phyloP scores from a whole-genome alignment of 2,113 vertebrate genomes.

The Serinus canaria region DNA sequence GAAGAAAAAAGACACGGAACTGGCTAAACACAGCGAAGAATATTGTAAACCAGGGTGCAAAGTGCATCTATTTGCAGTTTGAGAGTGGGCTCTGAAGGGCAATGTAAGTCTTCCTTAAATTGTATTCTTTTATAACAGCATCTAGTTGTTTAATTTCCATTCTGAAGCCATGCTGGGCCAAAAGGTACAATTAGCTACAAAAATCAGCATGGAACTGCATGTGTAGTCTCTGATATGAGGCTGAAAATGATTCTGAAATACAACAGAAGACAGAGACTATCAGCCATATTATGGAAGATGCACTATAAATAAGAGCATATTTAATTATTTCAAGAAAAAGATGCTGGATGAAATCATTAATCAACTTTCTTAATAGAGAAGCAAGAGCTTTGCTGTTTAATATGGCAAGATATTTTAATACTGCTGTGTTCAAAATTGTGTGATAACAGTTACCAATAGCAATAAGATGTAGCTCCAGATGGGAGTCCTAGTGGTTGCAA shows the following conservation, averaged over 20 bases:
- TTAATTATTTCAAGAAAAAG: slow-evolving; percentile 54
- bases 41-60: neutral
- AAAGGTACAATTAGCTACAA: slow-evolving; percentile 37
- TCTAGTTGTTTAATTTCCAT: slow-evolving; percentile 32
- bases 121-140: neutral
- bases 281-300: slow-evolving; percentile 18
- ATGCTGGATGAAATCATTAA: slow-evolving; percentile 46
- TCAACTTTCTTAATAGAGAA: slow-evolving; percentile 40
- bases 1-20: neutral
- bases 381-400: neutral
- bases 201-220: slow-evolving; percentile 48
- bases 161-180: slow-evolving; percentile 19
- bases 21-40: neutral
- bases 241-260: slow-evolving; percentile 47
- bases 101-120: slow-evolving; percentile 67
- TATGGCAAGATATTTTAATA: slow-evolving; percentile 41
- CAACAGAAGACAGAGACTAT: slow-evolving; percentile 19
- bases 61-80: neutral
- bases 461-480: slow-evolving; percentile 48
- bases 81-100: slow-evolving; percentile 18
- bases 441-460: slow-evolving; percentile 30
- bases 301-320: slow-evolving; percentile 38
- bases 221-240: neutral
- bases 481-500: slow-evolving; percentile 41
- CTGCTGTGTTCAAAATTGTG: slow-evolving; percentile 28